Percentiles rank a stretch among this genome's conserved stretches.
These are phyloP conservation scores for Chaenogobius annularis DNA, from an alignment of 2,113 vertebrate species.

Conservation along the genomic window DNA sequence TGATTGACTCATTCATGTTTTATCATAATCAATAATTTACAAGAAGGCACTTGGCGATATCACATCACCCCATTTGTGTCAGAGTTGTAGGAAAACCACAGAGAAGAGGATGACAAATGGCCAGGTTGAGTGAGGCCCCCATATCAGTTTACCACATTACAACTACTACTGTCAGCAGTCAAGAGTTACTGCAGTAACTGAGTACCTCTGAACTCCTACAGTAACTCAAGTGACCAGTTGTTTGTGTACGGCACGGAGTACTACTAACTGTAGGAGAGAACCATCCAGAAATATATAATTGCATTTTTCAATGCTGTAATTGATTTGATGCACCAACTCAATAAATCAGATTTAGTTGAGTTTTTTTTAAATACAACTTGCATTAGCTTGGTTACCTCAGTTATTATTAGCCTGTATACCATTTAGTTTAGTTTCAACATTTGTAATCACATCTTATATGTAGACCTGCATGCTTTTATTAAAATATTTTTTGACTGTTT, in stretches of 20 bases:
- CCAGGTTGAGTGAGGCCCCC: conserved; percentile 81
- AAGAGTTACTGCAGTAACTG: conserved; percentile 51
- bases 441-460: no score
- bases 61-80: conserved; percentile 85
- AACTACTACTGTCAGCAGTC: conserved; percentile 48
- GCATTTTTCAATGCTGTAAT: neutral
- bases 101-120: conserved; percentile 82
- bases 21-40: conserved; percentile 75
- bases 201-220: conserved; percentile 19
- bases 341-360: neutral
- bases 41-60: conserved; percentile 82
- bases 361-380: neutral
- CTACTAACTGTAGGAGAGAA: neutral
- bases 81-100: conserved; percentile 85
- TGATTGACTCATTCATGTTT: conserved; percentile 75
- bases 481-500: no score
- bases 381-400: no score
- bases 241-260: conserved; percentile 7
- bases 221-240: conserved; percentile 37
- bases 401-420: no score
- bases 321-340: neutral
- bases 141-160: conserved; percentile 68
- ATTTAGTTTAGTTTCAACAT: no score
- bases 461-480: no score
- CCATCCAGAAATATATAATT: neutral